Percentiles rank a stretch among this genome's conserved stretches.
phyloP scores from a whole-genome alignment of 2,797 vertebrate species.

The Smutsia gigantea region DNA sequence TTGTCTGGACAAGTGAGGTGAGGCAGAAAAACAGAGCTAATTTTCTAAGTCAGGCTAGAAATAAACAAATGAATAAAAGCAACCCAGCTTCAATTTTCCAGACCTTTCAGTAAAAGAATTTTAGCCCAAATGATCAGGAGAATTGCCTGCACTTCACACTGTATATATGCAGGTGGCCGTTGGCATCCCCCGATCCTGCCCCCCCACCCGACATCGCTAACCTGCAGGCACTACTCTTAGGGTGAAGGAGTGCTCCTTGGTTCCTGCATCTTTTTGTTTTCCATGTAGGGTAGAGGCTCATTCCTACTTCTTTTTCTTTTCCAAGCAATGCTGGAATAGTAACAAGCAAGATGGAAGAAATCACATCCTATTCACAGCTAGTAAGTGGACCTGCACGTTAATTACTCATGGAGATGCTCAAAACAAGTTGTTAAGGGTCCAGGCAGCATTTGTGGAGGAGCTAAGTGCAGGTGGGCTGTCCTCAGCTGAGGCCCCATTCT shows the following conservation, averaged over 20 bases:
- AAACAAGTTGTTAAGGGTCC: not conserved
- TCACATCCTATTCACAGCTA: not conserved
- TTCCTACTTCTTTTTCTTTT: not conserved
- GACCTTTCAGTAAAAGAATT: conserved; percentile 1
- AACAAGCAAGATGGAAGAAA: too few species aligned
- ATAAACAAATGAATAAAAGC: conserved; percentile 45
- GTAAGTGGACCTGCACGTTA: not conserved
- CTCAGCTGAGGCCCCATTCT: not conserved
- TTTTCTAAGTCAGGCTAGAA: not conserved
- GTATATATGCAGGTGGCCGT: not conserved
- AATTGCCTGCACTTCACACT: not conserved
- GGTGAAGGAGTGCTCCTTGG: not conserved
- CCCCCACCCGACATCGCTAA: not conserved
- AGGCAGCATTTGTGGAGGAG: not conserved
- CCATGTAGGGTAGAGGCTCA: not conserved
- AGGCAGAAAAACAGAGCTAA: not conserved
- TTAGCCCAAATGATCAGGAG: not conserved
- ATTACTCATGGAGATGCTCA: not conserved
- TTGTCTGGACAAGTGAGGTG: not conserved
- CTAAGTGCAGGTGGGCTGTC: not conserved
- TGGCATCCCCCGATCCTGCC: not conserved
- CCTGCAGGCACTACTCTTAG: not conserved
- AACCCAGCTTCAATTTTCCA: not conserved
- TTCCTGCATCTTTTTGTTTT: not conserved
- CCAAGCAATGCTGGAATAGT: not conserved